Evolutionary conservation across 2,113 vertebrate species (phyloP), one percentile per base, ranked within the genome.

Genomic region (Leptobrachium ailaonicum): DNA sequence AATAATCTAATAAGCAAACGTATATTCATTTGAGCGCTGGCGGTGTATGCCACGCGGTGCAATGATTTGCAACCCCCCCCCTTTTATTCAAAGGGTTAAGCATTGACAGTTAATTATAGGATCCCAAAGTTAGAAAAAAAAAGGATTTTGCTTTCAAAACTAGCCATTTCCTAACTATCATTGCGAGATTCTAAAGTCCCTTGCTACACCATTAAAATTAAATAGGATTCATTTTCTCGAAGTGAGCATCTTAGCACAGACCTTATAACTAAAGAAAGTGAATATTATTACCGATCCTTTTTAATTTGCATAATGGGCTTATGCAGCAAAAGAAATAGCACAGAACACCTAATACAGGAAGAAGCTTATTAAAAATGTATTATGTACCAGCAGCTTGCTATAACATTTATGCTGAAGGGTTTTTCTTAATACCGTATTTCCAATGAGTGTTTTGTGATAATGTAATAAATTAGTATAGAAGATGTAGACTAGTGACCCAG

Each of bases 271-370:
- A 75, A 60, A 81, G 79, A 81, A 81, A 75, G 64, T 14, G 66
- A 69, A 81, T 73, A 81, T 81, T 71, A 81, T 81, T 81, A 81
- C 72, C 53, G 66, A 63, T 47, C 63, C 54, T 75, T 80, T 74
- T 81, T 81, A 75, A 81, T 81, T 81, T 75, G 72, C 79, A 81
- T 81, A 75, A 75, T 81, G 79, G 72, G 79, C 75, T 81, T 75
- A 75, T 81, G 72, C 53, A 69, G 71, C 50, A 60, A 81, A 60
- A 81, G 72, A 81, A 81, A 80, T 66, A 80, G 63, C 66, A 68
- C 44, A 74, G 71, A 80, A 80, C 79, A 81, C 79, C 72, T 81
- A 68, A 81, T 74, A 68, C 79, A 75, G 79, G 72, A 81, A 69
- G 72, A 67, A 54, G 12, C 72, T 81, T 81, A 75, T 81, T 75